Evolutionary conservation across 2,888 invertebrate genomes (phyloP), one percentile per base, ranked within the genome.

Genomic region (Entomobrya multifasciata): DNA sequence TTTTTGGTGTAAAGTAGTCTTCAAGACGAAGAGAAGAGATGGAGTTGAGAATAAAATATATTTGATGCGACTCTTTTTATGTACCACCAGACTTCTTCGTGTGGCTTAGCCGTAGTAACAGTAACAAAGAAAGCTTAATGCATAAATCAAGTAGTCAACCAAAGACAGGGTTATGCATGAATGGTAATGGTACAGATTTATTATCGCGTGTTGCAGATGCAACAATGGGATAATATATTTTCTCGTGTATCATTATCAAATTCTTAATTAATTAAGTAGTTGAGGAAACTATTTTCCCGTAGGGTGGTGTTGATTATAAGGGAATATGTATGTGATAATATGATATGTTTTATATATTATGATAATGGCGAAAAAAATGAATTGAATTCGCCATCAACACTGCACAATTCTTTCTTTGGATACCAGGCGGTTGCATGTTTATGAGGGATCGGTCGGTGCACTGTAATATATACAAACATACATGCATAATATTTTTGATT

Each of bases 141-240:
- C n/a, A n/a, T n/a, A 60, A 60, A 60, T 60, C 60, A 60, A 60
- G 60, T n/a, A 22, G 27, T 60, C 60, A 60, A 25, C 60, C 6
- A 60, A 60, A 60, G 30, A 60, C 36, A 36, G 36, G 4, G 36
- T 36, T 36, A 36, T 36, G 36, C 8, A 36, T 36, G 36, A 36
- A 36, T 36, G 36, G 36, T 36, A 4, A 8, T 36, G 4, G 36
- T 6, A 36, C 36, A 36, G 36, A 36, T 36, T 36, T 36, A 36
- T 36, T 36, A 36, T 36, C 36, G 36, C 36, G 36, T 36, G 36
- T 36, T 36, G 36, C 36, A 36, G 36, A 6, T 36, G n/a, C 49
- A 49, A 49, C 49, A 49, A 49, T n/a, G 49, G 13, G 13, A 11
- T 2, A 49, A 49, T 36, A 8, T 36, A 49, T 49, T 49, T n/a